These are phyloP conservation scores for Troilus luridus DNA, from an alignment of 2,888 invertebrate genomes.

Conservation along the genomic window DNA sequence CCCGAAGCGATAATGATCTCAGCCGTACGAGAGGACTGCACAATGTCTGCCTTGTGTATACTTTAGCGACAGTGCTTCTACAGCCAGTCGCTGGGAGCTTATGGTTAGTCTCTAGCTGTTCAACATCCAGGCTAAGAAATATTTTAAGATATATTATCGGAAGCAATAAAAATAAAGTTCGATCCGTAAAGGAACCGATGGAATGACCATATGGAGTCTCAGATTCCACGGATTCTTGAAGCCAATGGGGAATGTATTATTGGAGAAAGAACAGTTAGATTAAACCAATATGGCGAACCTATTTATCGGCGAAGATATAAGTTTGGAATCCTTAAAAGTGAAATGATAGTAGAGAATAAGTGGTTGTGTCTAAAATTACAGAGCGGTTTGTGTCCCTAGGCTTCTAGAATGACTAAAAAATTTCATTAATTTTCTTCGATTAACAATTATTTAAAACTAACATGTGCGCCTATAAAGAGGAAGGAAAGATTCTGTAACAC, in stretches of 20 bases:
- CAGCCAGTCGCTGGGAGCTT: background rate
- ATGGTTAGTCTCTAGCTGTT: background rate
- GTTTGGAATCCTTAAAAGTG: background rate
- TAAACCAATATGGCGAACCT: background rate
- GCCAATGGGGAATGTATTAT: background rate
- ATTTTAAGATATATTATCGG: background rate
- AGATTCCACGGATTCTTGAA: background rate
- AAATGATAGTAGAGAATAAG: background rate
- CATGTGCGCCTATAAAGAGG: too few species aligned
- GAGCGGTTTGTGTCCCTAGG: background rate
- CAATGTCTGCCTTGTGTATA: conserved; percentile 42
- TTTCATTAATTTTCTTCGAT: too few species aligned
- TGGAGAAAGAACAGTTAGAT: background rate
- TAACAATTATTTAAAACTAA: too few species aligned
- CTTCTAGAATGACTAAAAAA: too few species aligned
- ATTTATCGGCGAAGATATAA: background rate
- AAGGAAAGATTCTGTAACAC: too few species aligned
- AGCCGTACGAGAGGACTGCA: conserved; percentile 9
- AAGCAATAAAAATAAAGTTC: background rate
- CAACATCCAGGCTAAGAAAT: background rate
- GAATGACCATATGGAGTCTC: background rate
- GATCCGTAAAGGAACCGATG: background rate
- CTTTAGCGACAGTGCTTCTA: conserved; percentile 13
- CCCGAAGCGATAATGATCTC: background rate
- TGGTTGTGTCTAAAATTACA: background rate